phyloP scores from a whole-genome alignment of 2,113 vertebrate genomes.

The Mola mola region DNA sequence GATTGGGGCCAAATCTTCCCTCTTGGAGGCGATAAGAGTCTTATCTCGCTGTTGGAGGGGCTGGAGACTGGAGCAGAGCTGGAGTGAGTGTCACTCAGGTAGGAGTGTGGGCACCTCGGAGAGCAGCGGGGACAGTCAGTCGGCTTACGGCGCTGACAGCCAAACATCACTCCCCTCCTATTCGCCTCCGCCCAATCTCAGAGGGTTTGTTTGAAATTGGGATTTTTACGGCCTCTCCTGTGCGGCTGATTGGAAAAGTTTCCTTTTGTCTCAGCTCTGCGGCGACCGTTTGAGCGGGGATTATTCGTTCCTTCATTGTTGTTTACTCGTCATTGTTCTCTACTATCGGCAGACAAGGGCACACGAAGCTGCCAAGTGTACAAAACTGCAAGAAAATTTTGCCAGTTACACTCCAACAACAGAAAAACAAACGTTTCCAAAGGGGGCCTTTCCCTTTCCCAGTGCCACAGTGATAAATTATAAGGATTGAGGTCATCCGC shows the following conservation, averaged over 20 bases:
- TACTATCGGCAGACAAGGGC: slow-evolving; percentile 23
- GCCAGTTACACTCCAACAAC: slow-evolving; percentile 26
- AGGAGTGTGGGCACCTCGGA: slow-evolving; percentile 75
- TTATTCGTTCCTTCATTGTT: too few relatives aligned
- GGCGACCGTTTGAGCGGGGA: too few relatives aligned
- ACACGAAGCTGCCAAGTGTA: slow-evolving; percentile 23
- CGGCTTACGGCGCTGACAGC: slow-evolving; percentile 39
- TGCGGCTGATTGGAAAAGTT: neutral
- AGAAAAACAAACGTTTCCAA: slow-evolving; percentile 64
- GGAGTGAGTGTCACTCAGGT: slow-evolving; percentile 84
- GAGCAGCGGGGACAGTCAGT: slow-evolving; percentile 71
- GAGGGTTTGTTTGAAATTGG: slow-evolving; percentile 10
- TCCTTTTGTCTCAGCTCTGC: slow-evolving; percentile 21
- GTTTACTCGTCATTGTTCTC: too few relatives aligned
- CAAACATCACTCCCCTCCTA: slow-evolving; percentile 37
- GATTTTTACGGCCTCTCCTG: slow-evolving; percentile 6
- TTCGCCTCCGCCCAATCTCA: slow-evolving; percentile 23
- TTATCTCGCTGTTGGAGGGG: slow-evolving; percentile 83
- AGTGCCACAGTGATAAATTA: slow-evolving; percentile 63
- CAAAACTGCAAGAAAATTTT: slow-evolving; percentile 49
- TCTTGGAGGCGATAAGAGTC: slow-evolving; percentile 84
- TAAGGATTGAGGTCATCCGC: slow-evolving; percentile 80
- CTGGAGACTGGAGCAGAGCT: slow-evolving; percentile 79
- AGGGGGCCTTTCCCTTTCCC: slow-evolving; percentile 63
- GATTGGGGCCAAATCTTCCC: slow-evolving; percentile 85